phyloP scores from a whole-genome alignment of 64 coral and sea anemone species.

The Montipora efflorescens region DNA sequence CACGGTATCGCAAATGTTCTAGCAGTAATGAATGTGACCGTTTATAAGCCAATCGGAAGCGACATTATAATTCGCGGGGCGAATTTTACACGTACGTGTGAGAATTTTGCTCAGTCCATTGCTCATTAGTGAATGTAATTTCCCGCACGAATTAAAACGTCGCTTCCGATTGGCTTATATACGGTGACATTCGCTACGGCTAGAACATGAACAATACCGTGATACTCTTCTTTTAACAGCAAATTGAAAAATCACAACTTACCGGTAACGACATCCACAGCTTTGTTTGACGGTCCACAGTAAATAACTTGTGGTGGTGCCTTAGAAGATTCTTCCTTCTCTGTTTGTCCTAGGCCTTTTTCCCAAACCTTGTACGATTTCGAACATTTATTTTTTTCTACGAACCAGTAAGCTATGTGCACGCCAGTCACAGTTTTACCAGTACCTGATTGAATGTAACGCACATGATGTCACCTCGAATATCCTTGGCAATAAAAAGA shows the following conservation, averaged over 20 bases:
- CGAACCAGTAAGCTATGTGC: conserved; percentile 98
- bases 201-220: too few species aligned
- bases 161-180: too few species aligned
- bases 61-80: too few species aligned
- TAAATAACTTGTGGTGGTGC: conserved; percentile 85
- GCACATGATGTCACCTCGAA: background rate
- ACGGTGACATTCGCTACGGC: too few species aligned
- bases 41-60: too few species aligned
- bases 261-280: conserved; percentile 94
- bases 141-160: too few species aligned
- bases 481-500: too few species aligned
- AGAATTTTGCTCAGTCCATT: too few species aligned
- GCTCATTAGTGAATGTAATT: too few species aligned
- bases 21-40: too few species aligned
- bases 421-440: conserved; percentile 98
- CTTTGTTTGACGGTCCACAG: conserved; percentile 98
- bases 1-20: too few species aligned
- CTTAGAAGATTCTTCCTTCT: background rate
- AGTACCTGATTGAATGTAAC: conserved; percentile 59
- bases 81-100: too few species aligned
- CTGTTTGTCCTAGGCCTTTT: conserved; percentile 1
- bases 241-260: background rate
- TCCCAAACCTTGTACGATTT: background rate
- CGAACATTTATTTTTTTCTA: conserved; percentile 51
- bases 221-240: background rate